Base-by-base conservation (phyloP, 2,888 invertebrate genomes). In the Sussaba pulchella region DNA sequence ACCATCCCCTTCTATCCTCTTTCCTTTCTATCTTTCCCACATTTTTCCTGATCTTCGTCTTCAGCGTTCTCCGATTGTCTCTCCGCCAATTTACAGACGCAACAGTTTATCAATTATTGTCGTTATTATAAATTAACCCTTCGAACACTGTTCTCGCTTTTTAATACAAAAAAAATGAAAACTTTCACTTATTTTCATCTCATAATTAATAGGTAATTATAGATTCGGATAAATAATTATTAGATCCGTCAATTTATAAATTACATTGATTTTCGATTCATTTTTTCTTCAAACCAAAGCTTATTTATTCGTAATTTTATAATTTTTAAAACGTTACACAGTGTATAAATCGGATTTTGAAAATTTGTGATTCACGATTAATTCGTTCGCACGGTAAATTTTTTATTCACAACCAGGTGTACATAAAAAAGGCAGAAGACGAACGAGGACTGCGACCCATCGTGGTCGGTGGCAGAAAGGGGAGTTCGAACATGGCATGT, bases 51-150 rank as follows among this genome's bases (percentile, higher is more conserved):
- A 47, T 59, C 66, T 36, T 17, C 57, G 24, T 12, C 26, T 12
- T 26, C 43, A 26, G n/a, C 61, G 19, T 31, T 57, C 45, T 9
- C 31, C 24, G 50, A 21, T 54, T 47, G 39, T 14, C 63, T 10
- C 4, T 39, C 12, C 57, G n/a, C 12, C 66, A 12, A 9, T 47
- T 57, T 67, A 64, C 75, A 81, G 79, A 83, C 85, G 81, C 85
- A 85, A 6, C 85, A 82, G 86, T 85, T 83, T 84, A 87, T 90
- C 90, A 89, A 91, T 91, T 91, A 91, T 89, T 89, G 89, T 88
- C 88, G 89, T 90, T 89, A 90, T 90, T 90, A 90, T 90, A 85
- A 90, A 89, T 90, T 88, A 86, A 88, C 89, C 88, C 88, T 87
- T 85, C 86, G n/a, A n/a, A n/a, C n/a, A n/a, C n/a, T n/a, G n/a